Evolutionary conservation across 2,113 vertebrate species (phyloP).

Genomic region (Chaetodon auriga): DNA sequence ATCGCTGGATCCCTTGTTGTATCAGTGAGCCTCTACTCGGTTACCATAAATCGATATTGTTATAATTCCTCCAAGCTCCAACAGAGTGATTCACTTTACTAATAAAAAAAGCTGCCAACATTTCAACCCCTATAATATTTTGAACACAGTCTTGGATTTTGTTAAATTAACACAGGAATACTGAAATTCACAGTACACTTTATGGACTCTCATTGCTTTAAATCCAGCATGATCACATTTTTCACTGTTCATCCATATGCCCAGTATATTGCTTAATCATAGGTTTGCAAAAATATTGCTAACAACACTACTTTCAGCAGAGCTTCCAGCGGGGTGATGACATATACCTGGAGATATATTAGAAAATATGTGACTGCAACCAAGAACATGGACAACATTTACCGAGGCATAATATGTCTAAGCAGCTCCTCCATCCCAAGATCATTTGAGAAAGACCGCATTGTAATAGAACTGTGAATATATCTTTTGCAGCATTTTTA

Average conservation of each 20-base stretch:
- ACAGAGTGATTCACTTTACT: constrained; percentile 28
- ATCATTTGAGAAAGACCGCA: background rate
- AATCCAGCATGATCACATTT: background rate
- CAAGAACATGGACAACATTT: background rate
- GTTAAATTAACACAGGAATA: constrained; percentile 1
- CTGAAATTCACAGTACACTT: background rate
- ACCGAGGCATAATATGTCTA: background rate
- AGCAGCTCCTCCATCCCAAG: background rate
- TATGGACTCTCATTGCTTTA: background rate
- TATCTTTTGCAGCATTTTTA: background rate
- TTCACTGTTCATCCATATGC: background rate
- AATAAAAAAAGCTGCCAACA: constrained; percentile 19
- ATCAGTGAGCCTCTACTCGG: constrained; percentile 30
- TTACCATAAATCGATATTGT: constrained; percentile 45
- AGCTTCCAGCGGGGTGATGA: background rate
- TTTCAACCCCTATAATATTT: constrained; percentile 3
- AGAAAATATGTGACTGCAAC: background rate
- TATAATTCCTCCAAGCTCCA: constrained; percentile 33
- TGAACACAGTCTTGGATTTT: background rate
- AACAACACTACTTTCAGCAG: background rate
- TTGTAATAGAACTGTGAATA: background rate
- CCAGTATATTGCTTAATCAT: background rate
- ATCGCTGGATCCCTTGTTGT: constrained; percentile 38
- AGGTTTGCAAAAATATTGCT: background rate
- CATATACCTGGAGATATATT: background rate